Base-by-base conservation (phyloP, 2,888 invertebrate genomes). In the Torymus texanus region DNA sequence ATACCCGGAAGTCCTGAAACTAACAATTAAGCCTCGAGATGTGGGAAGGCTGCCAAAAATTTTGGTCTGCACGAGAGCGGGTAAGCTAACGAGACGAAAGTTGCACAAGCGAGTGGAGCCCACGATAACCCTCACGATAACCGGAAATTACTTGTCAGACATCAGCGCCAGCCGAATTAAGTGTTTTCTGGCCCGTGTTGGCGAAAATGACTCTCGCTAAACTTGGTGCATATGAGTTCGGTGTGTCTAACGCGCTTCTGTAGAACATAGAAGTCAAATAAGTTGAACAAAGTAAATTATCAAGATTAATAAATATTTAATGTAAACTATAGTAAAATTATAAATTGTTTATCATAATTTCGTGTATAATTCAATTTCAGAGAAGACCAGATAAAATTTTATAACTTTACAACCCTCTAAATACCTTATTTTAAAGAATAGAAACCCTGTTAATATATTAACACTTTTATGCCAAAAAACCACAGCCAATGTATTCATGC, bases 111-210 rank as follows among this genome's bases (percentile, higher is more conserved):
- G 75, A 68, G 80, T 61, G 67, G 8, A 66, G 8, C 51, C 24
- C 18, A 66, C 70, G 75, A 76, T 76, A 81, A 79, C 70, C 68
- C 68, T 62, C 84, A 84, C 85, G 87, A 88, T 87, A 85, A 84
- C 84, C 85, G 88, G 88, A 88, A 87, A 88, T 88, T 88, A 86
- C 86, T 85, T 85, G 85, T 86, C 86, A 83, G 83, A 82, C 83
- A 84, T 85, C 82, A 79, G 77, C 82, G 21, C 80, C 83, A 78
- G 83, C 78, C 80, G 84, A 85, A 88, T 88, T 85, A 87, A 88
- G 86, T 87, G 86, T 87, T 88, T 88, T 86, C 82, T 81, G 80
- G 78, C 82, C 81, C 63, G 84, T 83, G 29, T 5, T 29, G 85
- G 83, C 79, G 85, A 84, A 83, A 87, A 84, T 84, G 84, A 85